These are phyloP conservation scores for Kuschelorhynchus macadamiae DNA, from an alignment of 2,888 invertebrate genomes.

Conservation along the genomic window DNA sequence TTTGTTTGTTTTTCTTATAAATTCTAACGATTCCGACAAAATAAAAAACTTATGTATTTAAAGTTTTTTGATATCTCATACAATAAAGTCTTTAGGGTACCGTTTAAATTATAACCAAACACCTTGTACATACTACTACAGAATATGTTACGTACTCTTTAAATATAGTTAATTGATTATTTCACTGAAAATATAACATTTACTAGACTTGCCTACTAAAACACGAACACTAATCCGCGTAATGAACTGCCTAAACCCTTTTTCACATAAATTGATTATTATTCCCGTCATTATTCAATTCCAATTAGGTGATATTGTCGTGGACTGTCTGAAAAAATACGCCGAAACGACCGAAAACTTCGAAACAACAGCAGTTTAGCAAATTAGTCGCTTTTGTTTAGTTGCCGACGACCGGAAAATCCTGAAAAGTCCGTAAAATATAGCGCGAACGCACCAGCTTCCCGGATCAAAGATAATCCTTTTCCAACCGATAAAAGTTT, in stretches of 20 bases:
- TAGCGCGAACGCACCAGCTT: conserved; percentile 39
- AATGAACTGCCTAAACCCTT: not conserved
- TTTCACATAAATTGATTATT: conserved; percentile 13
- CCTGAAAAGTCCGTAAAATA: conserved; percentile 41
- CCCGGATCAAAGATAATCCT: conserved; percentile 48
- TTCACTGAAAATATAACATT: too few species aligned
- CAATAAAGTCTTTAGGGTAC: too few species aligned
- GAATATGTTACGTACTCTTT: too few species aligned
- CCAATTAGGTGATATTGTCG: conserved; percentile 53
- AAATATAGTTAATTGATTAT: too few species aligned
- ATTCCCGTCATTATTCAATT: conserved; percentile 47
- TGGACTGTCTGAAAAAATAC: conserved; percentile 33
- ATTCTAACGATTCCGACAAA: too few species aligned
- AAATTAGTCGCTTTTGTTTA: conserved; percentile 52
- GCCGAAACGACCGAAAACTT: conserved; percentile 31
- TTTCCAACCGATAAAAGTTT: conserved; percentile 42
- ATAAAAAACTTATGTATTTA: too few species aligned
- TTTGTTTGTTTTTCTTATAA: too few species aligned
- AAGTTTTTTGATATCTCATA: too few species aligned
- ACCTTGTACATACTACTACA: too few species aligned
- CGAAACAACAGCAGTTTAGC: conserved; percentile 48
- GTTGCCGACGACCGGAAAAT: conserved; percentile 37
- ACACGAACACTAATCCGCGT: not conserved
- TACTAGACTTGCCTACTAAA: too few species aligned
- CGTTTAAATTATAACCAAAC: too few species aligned